A percentile compares a stretch with the other conserved stretches of the same genome.
phyloP scores from a whole-genome alignment of 2,888 invertebrate genomes.

The Dioctria rufipes region DNA sequence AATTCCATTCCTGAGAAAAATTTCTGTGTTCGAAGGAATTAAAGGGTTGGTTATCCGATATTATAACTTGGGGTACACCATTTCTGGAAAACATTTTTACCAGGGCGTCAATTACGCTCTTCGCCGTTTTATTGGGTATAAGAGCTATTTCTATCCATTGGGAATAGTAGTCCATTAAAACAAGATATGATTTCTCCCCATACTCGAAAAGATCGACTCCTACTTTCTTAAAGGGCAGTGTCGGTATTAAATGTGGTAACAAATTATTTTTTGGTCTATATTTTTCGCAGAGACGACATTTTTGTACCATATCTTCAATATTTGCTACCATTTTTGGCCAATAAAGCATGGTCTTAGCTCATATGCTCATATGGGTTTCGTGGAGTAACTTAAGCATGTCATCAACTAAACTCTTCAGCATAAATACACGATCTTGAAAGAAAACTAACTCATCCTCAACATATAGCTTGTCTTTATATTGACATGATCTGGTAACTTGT shows the following conservation, averaged over 20 bases:
- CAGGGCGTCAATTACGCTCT: too few species aligned
- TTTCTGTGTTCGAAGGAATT: background rate
- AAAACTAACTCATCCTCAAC: conserved; percentile 2
- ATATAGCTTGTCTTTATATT: background rate
- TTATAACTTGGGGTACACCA: too few species aligned
- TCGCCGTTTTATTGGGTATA: too few species aligned
- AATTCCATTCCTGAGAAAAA: background rate
- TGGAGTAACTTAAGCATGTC: conserved; percentile 12
- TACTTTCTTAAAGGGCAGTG: conserved; percentile 59
- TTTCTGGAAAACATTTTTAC: too few species aligned
- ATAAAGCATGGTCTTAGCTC: conserved; percentile 33
- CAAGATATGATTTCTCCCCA: too few species aligned
- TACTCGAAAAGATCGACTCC: conserved; percentile 61
- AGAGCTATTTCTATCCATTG: too few species aligned
- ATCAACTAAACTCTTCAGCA: background rate
- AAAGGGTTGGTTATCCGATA: background rate
- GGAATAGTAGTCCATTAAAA: too few species aligned
- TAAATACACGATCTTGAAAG: conserved; percentile 10
- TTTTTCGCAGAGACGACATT: conserved; percentile 46
- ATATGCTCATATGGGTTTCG: conserved; percentile 25
- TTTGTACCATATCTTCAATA: conserved; percentile 42
- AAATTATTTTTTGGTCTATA: background rate
- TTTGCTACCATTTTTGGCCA: conserved; percentile 33
- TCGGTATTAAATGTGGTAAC: conserved; percentile 18
- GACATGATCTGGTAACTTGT: background rate